Evolutionary conservation across 2,797 vertebrate genomes (phyloP).

Genomic region (Pelodytes ibericus): DNA sequence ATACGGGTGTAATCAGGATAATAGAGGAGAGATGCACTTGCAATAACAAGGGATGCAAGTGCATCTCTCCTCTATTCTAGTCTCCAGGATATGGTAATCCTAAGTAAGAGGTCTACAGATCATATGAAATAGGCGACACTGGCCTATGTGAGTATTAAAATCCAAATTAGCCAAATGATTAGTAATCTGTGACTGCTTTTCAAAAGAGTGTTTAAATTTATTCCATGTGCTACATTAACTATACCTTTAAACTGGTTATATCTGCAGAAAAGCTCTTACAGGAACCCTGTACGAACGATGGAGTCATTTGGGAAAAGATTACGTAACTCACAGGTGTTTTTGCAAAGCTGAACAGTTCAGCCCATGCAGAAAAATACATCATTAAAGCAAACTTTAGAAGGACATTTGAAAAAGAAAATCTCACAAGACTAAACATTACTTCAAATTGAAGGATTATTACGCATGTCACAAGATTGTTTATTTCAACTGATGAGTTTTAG

Average conservation of each 20-base stretch:
- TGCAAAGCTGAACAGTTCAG: constrained; percentile 45
- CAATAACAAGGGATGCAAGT: no score
- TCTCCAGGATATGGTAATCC: no score
- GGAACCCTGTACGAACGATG: constrained; percentile 33
- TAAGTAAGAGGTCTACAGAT: no score
- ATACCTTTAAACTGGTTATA: constrained; percentile 32
- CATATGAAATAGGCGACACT: no score
- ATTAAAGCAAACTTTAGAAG: constrained; percentile 54
- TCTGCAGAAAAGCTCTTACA: constrained; percentile 41
- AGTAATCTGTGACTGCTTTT: no score
- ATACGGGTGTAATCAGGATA: no score
- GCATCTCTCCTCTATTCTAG: no score
- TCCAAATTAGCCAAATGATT: background rate
- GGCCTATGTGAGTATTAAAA: no score
- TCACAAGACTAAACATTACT: constrained; percentile 53
- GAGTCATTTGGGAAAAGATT: constrained; percentile 52
- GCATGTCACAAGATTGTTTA: constrained; percentile 39
- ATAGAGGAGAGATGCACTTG: no score
- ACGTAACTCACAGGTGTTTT: constrained; percentile 58
- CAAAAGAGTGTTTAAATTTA: constrained; percentile 1
- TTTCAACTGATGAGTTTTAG: constrained; percentile 40
- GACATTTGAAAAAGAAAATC: constrained; percentile 34
- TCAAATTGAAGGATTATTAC: constrained; percentile 45
- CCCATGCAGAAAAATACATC: constrained; percentile 55
- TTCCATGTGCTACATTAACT: background rate